These are phyloP conservation scores for Piaya cayana DNA, from an alignment of 2,113 vertebrate genomes.

Conservation along the genomic window DNA sequence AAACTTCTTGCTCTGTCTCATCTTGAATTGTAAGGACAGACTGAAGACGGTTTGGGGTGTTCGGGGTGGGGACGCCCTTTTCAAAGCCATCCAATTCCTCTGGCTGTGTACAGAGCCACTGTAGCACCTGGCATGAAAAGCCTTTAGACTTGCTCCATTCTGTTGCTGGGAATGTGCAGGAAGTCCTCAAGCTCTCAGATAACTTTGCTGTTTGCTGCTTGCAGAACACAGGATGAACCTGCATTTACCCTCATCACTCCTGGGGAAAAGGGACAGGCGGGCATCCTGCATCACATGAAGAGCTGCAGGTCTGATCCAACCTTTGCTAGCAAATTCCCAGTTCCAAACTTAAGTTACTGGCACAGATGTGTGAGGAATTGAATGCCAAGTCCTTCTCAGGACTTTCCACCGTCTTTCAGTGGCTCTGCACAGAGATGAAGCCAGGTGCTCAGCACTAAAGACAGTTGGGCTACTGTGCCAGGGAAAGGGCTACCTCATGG, in stretches of 20 bases:
- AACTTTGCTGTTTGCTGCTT: background rate
- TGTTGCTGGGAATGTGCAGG: background rate
- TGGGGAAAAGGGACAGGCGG: background rate
- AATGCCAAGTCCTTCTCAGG: background rate
- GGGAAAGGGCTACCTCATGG: background rate
- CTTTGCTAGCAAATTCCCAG: background rate
- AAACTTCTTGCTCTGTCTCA: constrained; percentile 10
- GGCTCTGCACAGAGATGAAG: background rate
- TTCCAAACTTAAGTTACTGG: background rate
- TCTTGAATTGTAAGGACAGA: background rate
- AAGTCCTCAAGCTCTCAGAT: background rate
- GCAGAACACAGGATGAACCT: background rate
- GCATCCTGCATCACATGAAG: background rate
- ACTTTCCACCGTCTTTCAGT: background rate
- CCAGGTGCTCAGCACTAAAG: background rate
- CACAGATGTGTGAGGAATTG: background rate
- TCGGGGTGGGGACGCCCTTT: background rate
- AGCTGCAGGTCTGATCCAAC: background rate
- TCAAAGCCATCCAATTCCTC: background rate
- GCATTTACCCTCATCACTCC: background rate
- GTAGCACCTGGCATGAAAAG: background rate
- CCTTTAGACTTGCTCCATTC: background rate
- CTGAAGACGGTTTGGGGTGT: background rate
- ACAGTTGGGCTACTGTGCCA: background rate
- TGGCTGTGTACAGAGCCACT: background rate